A percentile compares a stretch with the other conserved stretches of the same genome.
phyloP scores from a whole-genome alignment of 2,888 invertebrate species.

The Chymomyza fuscimana region DNA sequence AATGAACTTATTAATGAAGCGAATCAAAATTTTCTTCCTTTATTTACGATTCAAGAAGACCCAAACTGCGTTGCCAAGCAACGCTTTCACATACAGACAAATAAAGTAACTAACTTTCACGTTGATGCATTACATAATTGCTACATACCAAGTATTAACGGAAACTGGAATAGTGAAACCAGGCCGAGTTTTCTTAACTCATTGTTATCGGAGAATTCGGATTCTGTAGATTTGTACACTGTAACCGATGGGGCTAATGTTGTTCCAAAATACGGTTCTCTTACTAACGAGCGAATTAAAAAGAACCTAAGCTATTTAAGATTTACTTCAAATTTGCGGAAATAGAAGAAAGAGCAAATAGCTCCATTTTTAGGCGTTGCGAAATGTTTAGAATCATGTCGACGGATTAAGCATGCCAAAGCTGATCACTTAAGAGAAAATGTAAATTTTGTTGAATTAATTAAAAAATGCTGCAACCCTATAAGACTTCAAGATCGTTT shows the following conservation, averaged over 20 bases:
- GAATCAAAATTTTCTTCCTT: constrained; percentile 14
- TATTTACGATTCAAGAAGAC: constrained; percentile 68
- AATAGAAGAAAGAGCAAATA: constrained; percentile 39
- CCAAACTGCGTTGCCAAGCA: constrained; percentile 74
- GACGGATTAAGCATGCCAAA: constrained; percentile 19
- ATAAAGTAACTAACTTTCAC: constrained; percentile 79
- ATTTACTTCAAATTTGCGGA: constrained; percentile 47
- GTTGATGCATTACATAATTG: constrained; percentile 82
- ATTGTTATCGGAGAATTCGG: constrained; percentile 17
- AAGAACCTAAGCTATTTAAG: constrained; percentile 74
- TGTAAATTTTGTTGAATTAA: neutral
- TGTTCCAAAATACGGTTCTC: constrained; percentile 77
- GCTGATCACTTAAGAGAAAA: too few species aligned
- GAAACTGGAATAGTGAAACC: constrained; percentile 79
- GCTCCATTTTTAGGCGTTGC: constrained; percentile 75
- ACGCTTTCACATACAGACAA: constrained; percentile 73
- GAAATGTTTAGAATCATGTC: constrained; percentile 54
- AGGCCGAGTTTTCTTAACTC: neutral
- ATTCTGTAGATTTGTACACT: constrained; percentile 33
- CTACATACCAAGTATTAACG: constrained; percentile 83
- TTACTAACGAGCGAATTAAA: constrained; percentile 70
- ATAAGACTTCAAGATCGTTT: too few species aligned
- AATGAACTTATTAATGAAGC: neutral
- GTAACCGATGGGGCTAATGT: constrained; percentile 66
- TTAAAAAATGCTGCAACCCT: too few species aligned